Evolutionary conservation across 1,140 invertebrate genomes (phyloP), one percentile per base, ranked within the genome.

Genomic region (Apolygus lucorum): DNA sequence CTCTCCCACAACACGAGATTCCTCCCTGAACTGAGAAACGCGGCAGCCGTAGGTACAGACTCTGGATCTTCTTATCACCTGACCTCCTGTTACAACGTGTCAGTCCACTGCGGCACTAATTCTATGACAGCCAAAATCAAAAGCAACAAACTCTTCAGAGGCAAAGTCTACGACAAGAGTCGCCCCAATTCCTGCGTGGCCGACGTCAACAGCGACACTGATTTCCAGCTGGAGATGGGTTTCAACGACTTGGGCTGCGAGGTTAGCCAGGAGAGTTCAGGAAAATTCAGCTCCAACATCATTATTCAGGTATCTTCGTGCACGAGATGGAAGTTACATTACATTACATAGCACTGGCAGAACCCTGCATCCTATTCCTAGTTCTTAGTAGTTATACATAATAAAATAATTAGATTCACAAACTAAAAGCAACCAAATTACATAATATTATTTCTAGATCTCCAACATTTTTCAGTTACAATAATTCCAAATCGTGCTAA

Each of bases 111-210:
- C 73, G 75, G 78, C 34, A 76, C 83, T 11, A 76, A 78, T 2
- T 79, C 83, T 67, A 81, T 84, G 81, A 73, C 82, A 1, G 83
- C 82, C 24, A 76, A 73, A 27, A 77, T 84, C 28, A 76, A 77
- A 68, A 83, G 83, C 8, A 82, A 81, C 70, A 81, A 81, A 70
- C 75, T 83, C 52, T 84, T 84, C 76, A 80, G 80, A 71, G 83
- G 83, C 4, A 83, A 83, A 71, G 77, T 84, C 27, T 84, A 84
- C 74, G 79, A 81, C 54, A 82, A 83, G 71, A 76, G 75, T 1
- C 77, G 79, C 24, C 82, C 82, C 22, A 81, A 80, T 68, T 80
- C 80, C 0, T 84, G 82, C 71, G 80, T 82, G 2, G 75, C 77
- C 1, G 82, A 84, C 73, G 78, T 82, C 13, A 72, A 73, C 24